These are phyloP conservation scores for Myotis davidii DNA, from an alignment of 2,113 vertebrate genomes.

Conservation along the genomic window DNA sequence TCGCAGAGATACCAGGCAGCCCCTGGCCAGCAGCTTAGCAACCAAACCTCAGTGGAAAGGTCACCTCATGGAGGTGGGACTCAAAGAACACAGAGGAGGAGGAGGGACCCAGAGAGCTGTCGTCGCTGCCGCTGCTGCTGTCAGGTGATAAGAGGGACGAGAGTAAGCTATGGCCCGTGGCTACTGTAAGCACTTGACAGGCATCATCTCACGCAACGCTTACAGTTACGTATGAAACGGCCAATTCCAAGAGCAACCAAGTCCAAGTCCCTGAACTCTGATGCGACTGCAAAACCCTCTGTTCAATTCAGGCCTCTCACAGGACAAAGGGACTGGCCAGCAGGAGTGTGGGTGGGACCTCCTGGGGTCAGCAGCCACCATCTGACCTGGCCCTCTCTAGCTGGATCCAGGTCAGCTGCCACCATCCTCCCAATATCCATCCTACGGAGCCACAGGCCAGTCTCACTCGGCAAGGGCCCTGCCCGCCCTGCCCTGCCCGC, in stretches of 20 bases:
- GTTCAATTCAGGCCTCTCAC: not conserved
- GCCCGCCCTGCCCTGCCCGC: too few species aligned
- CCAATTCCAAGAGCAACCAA: not conserved
- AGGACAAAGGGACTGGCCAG: not conserved
- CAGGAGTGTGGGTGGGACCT: not conserved
- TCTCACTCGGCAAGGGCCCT: not conserved
- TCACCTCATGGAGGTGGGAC: not conserved
- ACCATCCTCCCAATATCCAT: too few species aligned
- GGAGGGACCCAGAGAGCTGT: not conserved
- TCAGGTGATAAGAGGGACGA: not conserved
- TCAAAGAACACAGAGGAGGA: not conserved
- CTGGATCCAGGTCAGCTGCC: not conserved
- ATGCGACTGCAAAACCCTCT: not conserved
- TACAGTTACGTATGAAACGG: not conserved
- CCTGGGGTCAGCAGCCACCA: not conserved
- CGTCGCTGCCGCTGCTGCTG: not conserved
- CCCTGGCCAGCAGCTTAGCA: constrained; percentile 42
- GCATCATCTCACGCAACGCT: not conserved
- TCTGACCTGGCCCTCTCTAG: not conserved
- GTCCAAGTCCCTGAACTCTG: not conserved
- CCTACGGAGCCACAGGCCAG: not conserved
- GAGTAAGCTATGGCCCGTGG: not conserved
- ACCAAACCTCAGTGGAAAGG: not conserved
- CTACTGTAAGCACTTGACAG: not conserved
- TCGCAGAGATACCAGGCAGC: not conserved